These are phyloP conservation scores for Drosophila mayri DNA, from an alignment of 1,140 invertebrate genomes.

Conservation along the genomic window DNA sequence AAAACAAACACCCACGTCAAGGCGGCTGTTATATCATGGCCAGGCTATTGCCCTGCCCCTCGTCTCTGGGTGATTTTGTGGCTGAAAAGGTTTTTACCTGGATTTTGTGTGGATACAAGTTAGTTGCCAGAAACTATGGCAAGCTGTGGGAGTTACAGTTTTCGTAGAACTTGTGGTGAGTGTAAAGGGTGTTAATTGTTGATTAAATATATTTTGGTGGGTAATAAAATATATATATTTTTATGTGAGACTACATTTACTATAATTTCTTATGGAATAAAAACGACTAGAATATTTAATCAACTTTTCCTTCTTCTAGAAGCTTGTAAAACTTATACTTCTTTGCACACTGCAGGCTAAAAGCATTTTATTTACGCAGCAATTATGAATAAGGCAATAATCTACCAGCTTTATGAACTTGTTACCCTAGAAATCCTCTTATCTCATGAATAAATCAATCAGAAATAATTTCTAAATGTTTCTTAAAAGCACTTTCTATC, in stretches of 20 bases:
- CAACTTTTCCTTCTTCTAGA: too few species aligned
- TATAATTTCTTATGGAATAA: too few species aligned
- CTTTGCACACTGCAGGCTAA: too few species aligned
- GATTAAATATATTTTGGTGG: background rate
- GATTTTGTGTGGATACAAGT: background rate
- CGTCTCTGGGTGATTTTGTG: background rate
- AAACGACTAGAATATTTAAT: too few species aligned
- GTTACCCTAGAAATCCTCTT: too few species aligned
- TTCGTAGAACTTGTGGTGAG: background rate
- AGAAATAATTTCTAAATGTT: background rate
- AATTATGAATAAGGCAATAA: background rate
- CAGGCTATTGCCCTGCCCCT: slow-evolving; percentile 35
- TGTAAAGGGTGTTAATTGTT: background rate
- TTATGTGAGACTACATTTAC: too few species aligned
- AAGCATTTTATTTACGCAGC: too few species aligned
- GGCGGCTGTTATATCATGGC: slow-evolving; percentile 64
- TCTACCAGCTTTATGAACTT: background rate
- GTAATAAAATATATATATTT: background rate
- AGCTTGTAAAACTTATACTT: too few species aligned
- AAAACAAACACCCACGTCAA: slow-evolving; percentile 73
- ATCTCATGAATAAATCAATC: background rate
- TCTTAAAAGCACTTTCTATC: background rate
- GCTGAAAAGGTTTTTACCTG: slow-evolving; percentile 39
- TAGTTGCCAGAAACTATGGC: background rate
- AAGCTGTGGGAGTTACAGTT: background rate